Base-by-base conservation (phyloP, 2,113 vertebrate species). In the Xyliphius kryptos region DNA sequence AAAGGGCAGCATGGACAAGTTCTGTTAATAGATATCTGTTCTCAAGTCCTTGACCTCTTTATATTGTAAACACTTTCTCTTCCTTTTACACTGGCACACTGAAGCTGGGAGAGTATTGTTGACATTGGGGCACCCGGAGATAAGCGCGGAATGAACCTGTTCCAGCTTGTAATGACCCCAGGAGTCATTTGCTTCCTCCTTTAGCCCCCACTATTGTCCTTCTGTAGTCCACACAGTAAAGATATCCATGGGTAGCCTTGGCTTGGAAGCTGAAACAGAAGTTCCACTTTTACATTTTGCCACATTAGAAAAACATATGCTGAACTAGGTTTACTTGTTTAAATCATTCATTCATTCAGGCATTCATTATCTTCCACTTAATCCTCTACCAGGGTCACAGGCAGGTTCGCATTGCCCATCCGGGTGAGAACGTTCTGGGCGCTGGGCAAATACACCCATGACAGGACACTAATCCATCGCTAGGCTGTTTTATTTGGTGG, bases 1-100 rank as follows among this genome's bases (percentile, higher is more conserved):
- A 85, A 66, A 86, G 84, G 85, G 82, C 83, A 85, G 82, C 82
- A 86, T 77, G 85, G 86, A 83, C 82, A 90, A 88, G 91, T 90
- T 91, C 89, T 90, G 89, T 87, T 93, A 93, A 91, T 91, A 89
- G 88, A 90, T 92, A 92, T 96, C 93, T 94, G 87, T 91, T 88
- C 87, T 78, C 82, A 88, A 92, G 92, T 92, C 91, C 93, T 95
- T 97, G 95, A 97, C 93, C 94, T 86, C 85, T 83, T 75, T 5
- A 64, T 77, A 82, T 89, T 93, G 91, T 94, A 95, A 95, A 95
- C 91, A 95, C 79, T 78, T 90, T 82, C 80, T 71, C 78, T 82
- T 85, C 89, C 91, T 92, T 47, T 59, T 21, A 59, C 56, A 47
- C 41, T 43, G 22, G 43, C 56, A 90, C 91, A 91, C 83, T 76